phyloP scores from a whole-genome alignment of 2,113 vertebrate species.

The Thunnus thynnus region DNA sequence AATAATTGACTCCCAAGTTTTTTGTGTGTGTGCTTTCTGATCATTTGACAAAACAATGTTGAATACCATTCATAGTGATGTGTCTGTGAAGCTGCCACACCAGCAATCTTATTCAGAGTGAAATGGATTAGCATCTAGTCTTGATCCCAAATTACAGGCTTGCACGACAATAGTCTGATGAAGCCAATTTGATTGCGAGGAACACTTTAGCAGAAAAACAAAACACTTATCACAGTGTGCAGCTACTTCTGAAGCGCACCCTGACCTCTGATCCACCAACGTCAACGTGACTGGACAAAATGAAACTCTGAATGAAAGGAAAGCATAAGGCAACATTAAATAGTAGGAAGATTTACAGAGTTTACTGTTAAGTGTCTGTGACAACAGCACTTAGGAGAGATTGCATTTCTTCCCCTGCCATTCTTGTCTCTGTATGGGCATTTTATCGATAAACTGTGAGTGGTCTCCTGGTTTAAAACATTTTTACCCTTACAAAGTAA shows the following conservation, averaged over 20 bases:
- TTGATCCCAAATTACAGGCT: conserved; percentile 35
- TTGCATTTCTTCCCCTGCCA: neutral
- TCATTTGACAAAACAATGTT: conserved; percentile 22
- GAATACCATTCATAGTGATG: conserved; percentile 22
- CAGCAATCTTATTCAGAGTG: conserved; percentile 24
- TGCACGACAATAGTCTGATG: conserved; percentile 23
- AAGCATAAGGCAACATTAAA: neutral
- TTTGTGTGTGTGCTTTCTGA: neutral
- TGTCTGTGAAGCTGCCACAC: neutral
- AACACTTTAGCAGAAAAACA: conserved; percentile 36
- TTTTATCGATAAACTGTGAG: conserved; percentile 16
- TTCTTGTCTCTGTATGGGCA: neutral
- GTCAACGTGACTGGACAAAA: conserved; percentile 22
- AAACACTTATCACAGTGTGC: conserved; percentile 37
- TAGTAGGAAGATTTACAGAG: neutral
- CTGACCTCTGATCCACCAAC: neutral
- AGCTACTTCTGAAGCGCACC: neutral
- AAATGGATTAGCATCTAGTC: conserved; percentile 35
- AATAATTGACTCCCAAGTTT: conserved; percentile 9
- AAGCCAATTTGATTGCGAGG: conserved; percentile 20
- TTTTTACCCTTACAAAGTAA: neutral
- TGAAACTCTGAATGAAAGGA: neutral
- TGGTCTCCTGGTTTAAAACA: neutral
- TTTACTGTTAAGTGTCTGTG: neutral
- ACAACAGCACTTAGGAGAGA: neutral